Conservation (phyloP, 2,888 invertebrate species). For the Busseola fusca region DNA sequence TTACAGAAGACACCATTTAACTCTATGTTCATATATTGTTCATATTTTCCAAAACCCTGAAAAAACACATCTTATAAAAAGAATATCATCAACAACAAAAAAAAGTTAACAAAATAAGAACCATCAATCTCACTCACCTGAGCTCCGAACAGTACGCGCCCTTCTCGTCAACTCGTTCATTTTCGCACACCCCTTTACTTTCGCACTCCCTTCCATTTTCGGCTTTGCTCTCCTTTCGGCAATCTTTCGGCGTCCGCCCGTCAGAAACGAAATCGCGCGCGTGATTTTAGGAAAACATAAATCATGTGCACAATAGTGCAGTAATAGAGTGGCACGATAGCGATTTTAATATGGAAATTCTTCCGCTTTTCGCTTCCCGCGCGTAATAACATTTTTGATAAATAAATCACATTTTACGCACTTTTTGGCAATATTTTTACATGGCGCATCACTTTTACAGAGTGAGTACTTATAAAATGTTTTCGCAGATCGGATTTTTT, state of each 20-base stretch:
- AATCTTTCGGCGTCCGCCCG: constrained; percentile 62
- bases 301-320: constrained; percentile 82
- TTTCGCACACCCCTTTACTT: constrained; percentile 25
- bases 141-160: constrained; percentile 75
- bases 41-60: neutral
- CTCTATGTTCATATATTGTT: neutral
- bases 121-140: constrained; percentile 81
- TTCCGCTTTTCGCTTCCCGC: constrained; percentile 79
- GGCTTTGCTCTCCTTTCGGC: constrained; percentile 30
- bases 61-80: neutral
- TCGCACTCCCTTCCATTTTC: constrained; percentile 36
- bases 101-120: constrained; percentile 37
- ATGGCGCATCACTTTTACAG: constrained; percentile 1
- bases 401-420: constrained; percentile 68
- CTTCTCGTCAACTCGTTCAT: constrained; percentile 60
- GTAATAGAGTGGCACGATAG: constrained; percentile 79
- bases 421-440: constrained; percentile 9
- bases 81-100: neutral
- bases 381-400: constrained; percentile 78
- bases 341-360: constrained; percentile 81
- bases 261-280: constrained; percentile 71
- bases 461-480: neutral
- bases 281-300: constrained; percentile 84
- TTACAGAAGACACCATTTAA: neutral
- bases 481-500: neutral